Conservation (phyloP, 1,140 invertebrate genomes). For the Tetramorium parvispinum region DNA sequence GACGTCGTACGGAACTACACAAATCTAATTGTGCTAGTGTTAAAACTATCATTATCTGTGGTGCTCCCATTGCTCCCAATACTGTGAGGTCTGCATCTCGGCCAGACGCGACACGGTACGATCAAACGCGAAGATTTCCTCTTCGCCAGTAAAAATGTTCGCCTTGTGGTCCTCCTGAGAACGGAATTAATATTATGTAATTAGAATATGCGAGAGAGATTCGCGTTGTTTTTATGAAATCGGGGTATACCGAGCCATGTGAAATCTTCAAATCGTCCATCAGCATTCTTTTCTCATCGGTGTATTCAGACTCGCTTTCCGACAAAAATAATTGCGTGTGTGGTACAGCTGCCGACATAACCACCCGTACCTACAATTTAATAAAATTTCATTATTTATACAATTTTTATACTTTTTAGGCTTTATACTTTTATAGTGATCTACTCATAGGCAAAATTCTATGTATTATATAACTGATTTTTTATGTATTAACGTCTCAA, state of each 20-base stretch:
- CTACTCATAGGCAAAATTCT: neutral
- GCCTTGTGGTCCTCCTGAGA: conserved; percentile 89
- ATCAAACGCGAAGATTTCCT: conserved; percentile 98
- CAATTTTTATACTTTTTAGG: no score
- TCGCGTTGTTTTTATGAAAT: neutral
- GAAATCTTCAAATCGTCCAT: conserved; percentile 97
- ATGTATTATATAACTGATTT: neutral
- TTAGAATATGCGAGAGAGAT: neutral
- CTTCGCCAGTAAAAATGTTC: conserved; percentile 98
- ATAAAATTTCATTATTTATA: conserved; percentile 58
- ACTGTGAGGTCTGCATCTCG: conserved; percentile 98
- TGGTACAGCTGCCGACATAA: conserved; percentile 92
- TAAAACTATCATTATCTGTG: conserved; percentile 76
- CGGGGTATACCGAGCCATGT: conserved; percentile 84
- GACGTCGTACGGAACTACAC: conserved; percentile 3
- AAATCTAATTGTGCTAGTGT: conserved; percentile 51
- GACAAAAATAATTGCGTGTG: conserved; percentile 91
- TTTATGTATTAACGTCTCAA: conserved; percentile 13
- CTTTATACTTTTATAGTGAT: no score
- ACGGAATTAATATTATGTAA: conserved; percentile 49
- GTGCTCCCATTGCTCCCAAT: conserved; percentile 94
- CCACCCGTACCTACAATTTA: conserved; percentile 88
- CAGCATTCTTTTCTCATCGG: conserved; percentile 92
- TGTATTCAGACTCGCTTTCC: conserved; percentile 85
- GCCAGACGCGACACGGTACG: conserved; percentile 95